Evolutionary conservation across 64 coral and sea anemone species (phyloP).

Genomic region (Orbicella faveolata): DNA sequence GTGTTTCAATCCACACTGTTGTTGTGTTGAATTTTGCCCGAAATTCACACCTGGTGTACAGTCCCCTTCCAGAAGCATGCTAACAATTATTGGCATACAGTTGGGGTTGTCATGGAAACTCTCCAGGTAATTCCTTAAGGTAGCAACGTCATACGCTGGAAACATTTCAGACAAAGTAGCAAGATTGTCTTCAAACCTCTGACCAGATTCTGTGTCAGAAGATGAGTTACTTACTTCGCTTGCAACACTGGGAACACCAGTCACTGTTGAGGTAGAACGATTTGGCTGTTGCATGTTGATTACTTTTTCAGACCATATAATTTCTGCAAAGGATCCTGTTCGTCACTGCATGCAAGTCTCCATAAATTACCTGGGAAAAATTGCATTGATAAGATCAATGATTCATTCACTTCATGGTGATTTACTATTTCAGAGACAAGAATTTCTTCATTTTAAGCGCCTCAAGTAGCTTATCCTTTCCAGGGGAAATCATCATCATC

Average conservation of each 20-base stretch:
- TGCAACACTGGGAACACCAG: not conserved
- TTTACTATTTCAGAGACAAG: too few relatives aligned
- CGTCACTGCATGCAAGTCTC: too few relatives aligned
- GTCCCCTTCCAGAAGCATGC: slow-evolving; percentile 1
- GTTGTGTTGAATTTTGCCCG: not conserved
- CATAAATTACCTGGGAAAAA: too few relatives aligned
- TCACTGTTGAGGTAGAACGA: not conserved
- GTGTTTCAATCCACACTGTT: not conserved
- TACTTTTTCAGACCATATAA: too few relatives aligned
- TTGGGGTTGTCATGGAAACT: not conserved
- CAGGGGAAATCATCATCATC: too few relatives aligned
- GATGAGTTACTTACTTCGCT: not conserved
- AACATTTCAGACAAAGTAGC: slow-evolving; percentile 38
- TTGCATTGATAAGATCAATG: too few relatives aligned
- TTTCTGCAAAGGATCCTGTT: too few relatives aligned
- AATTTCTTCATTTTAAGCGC: too few relatives aligned
- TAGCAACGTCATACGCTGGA: not conserved
- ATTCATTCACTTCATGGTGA: too few relatives aligned
- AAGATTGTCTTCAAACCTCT: slow-evolving; percentile 10
- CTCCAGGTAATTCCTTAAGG: not conserved
- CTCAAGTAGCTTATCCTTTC: too few relatives aligned
- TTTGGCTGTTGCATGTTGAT: not conserved
- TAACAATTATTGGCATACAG: not conserved
- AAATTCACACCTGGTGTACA: not conserved
- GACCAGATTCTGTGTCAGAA: not conserved